Base-by-base conservation (phyloP, 1,140 invertebrate species). In the Bombus huntii region DNA sequence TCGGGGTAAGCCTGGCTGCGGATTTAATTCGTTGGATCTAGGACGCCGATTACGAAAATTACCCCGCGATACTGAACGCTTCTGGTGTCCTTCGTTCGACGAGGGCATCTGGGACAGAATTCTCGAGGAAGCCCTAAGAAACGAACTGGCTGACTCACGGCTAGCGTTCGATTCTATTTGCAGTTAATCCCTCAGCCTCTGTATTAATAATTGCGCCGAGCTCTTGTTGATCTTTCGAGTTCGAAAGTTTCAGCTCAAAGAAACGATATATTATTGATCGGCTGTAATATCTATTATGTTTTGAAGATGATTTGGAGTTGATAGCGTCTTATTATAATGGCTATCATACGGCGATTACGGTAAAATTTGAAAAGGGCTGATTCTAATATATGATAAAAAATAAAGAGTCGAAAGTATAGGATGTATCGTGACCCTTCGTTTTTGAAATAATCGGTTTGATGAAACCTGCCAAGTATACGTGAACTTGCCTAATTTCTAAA, bases 11-110 rank as follows among this genome's bases (percentile, higher is more conserved):
- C 5, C 34, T 25, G 39, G 5, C 39, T 62, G n/a, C 37, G 12
- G 25, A 72, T 72, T 72, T 72, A 72, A 72, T 72, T 72, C 70
- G 25, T n/a, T 28, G 15, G 70, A 72, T 72, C 42, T 28, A 39
- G 70, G 39, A 72, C 70, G 10, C 34, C 39, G 39, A 57, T 18
- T 75, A 37, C 44, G 47, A 75, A 25, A 75, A 37, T 34, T 75
- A 57, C 44, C 28, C 4, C 31, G 73, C 39, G 70, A 74, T 74
- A 74, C 72, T 6, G 6, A 72, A 72, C 28, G 28, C 28, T 28
- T 31, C 12, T 42, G 37, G 70, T 73, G 5, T n/a, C 15, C 8
- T 15, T 22, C 9, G 28, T 31, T 47, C 42, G 22, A 25, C 31
- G 71, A 15, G 12, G 12, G 2, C 25, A 12, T 39, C 3, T 37